Evolutionary conservation across 1,140 invertebrate species (phyloP), one percentile per base, ranked within the genome.

Genomic region (Pseudomyrmex concolor): DNA sequence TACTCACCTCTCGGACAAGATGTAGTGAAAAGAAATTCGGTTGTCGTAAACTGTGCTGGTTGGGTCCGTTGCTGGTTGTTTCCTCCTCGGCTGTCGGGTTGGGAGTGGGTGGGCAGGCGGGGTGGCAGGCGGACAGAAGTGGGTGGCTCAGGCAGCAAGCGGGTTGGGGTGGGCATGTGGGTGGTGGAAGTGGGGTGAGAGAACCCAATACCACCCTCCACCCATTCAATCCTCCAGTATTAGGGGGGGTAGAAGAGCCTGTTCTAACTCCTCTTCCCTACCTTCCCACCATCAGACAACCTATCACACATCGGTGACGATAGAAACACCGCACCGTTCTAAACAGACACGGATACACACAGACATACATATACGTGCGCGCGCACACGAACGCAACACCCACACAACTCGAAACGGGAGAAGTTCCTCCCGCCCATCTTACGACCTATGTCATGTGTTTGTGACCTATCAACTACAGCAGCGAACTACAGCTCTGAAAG

Each of bases 31-130:
- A 78, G 68, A 86, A 89, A 91, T 90, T 89, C 85, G 87, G 34
- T 86, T 89, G 86, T 89, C 89, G 91, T 85, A 88, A 89, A 92
- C 87, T 83, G 84, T 84, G 85, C 90, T 88, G 89, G 86, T 89
- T 87, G 84, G 91, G 92, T 34, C 34, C 34, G 34, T 92, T 91
- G 93, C 93, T 93, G 93, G 93, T 94, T 94, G 93, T 94, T 94
- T 94, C 93, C 93, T 94, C 93, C 93, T 89, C 93, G 93, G 93
- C 93, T 89, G 93, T 90, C 93, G 93, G 93, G 93, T 94, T 93
- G 93, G 90, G 89, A 94, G 93, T 94, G 93, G 93, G 93, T 94
- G 93, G 93, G 91, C 91, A 93, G 93, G 93, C 90, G 93, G 93
- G 93, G 93, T 94, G 93, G 93, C 91, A 92, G 92, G 93, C 89